Conservation (phyloP, 2,888 invertebrate species). For the Myopa tessellatipennis region DNA sequence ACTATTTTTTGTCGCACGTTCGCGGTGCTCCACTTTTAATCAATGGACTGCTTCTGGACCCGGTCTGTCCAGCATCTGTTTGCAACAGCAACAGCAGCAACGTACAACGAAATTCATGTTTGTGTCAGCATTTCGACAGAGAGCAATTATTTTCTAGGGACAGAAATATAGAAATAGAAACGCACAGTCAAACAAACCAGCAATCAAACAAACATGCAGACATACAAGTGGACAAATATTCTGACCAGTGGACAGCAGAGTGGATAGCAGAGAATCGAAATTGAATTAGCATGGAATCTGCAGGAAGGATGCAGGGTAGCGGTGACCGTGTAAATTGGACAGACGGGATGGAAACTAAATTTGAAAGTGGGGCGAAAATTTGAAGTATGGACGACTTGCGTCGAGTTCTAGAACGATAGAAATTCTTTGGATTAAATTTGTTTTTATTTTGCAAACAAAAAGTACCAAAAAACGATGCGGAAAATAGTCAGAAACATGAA, state of each 20-base stretch:
- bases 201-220: background rate
- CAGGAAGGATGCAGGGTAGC: background rate
- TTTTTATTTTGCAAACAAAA: background rate
- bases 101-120: slow-evolving; percentile 28
- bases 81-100: slow-evolving; percentile 1
- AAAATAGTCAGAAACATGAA: slow-evolving; percentile 13
- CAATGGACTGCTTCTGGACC: background rate
- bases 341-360: background rate
- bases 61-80: background rate
- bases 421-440: background rate
- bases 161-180: background rate
- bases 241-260: background rate
- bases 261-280: slow-evolving; percentile 16
- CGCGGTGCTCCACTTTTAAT: slow-evolving; percentile 10
- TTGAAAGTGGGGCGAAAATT: background rate
- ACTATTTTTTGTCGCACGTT: background rate
- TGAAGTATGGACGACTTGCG: background rate
- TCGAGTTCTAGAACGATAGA: background rate
- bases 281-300: slow-evolving; percentile 13
- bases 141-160: slow-evolving; percentile 32
- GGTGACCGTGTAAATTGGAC: background rate
- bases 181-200: background rate
- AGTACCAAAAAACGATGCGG: background rate
- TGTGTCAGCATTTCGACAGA: slow-evolving; percentile 27
- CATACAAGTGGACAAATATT: background rate